Conservation (phyloP, 2,797 vertebrate species). For the Syncerus caffer region DNA sequence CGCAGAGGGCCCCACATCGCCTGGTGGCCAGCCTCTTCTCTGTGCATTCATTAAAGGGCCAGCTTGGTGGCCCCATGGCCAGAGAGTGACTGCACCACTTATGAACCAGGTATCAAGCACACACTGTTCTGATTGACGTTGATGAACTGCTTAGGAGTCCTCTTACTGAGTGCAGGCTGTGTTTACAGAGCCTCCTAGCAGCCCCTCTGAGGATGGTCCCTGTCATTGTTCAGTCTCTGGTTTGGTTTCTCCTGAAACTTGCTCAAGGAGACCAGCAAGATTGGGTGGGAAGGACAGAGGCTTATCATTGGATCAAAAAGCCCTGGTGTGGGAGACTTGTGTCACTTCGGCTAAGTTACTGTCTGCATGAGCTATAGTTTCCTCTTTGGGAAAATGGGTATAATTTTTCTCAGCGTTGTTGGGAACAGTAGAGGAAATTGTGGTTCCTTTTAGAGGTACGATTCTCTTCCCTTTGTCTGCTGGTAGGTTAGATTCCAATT, state of each 20-base stretch:
- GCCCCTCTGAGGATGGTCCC: neutral
- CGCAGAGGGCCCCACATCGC: neutral
- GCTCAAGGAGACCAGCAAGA: neutral
- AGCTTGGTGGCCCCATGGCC: neutral
- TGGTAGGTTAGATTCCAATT: neutral
- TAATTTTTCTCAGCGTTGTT: neutral
- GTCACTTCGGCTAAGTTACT: neutral
- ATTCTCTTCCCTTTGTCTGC: neutral
- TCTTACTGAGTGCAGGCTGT: neutral
- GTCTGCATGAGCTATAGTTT: neutral
- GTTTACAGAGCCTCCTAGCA: neutral
- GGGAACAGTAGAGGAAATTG: neutral
- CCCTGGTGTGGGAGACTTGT: neutral
- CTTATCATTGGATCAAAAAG: neutral
- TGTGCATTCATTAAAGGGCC: conserved; percentile 36
- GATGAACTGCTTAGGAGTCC: conserved; percentile 52
- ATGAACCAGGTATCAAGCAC: neutral
- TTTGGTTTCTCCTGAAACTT: neutral
- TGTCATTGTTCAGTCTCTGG: neutral
- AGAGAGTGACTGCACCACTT: neutral
- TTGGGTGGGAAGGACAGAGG: neutral
- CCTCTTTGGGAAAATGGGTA: neutral
- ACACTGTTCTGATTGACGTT: neutral
- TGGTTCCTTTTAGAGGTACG: neutral
- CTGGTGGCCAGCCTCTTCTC: neutral